A percentile compares a stretch with the other conserved stretches of the same genome.
phyloP scores from a whole-genome alignment of 2,888 invertebrate species.

The Dione juno region DNA sequence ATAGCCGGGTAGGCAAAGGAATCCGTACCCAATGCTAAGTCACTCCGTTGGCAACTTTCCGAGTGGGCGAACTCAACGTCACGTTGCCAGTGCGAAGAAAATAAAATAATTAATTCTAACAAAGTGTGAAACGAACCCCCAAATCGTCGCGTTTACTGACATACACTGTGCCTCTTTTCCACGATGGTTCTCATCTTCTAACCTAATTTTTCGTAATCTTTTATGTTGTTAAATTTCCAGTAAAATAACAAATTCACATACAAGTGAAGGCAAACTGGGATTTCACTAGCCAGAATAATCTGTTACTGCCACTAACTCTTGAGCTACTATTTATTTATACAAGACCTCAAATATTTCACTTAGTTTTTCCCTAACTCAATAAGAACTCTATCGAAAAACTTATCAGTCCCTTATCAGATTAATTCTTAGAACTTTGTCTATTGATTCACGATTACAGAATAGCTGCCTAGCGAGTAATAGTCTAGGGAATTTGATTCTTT shows the following conservation, averaged over 20 bases:
- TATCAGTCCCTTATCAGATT: constrained; percentile 31
- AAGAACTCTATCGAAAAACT: constrained; percentile 10
- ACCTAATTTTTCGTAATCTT: too few relatives aligned
- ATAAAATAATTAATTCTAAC: too few relatives aligned
- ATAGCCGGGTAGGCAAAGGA: too few relatives aligned
- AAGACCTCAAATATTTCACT: neutral
- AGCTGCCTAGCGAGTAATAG: constrained; percentile 60
- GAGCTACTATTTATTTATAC: neutral
- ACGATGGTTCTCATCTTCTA: too few relatives aligned
- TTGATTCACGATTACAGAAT: constrained; percentile 34
- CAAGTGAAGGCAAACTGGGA: neutral
- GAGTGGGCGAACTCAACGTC: too few relatives aligned
- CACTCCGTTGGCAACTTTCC: too few relatives aligned
- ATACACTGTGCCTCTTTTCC: too few relatives aligned
- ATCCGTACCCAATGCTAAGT: too few relatives aligned
- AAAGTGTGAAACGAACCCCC: too few relatives aligned
- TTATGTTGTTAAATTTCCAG: neutral
- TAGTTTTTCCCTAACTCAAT: constrained; percentile 3
- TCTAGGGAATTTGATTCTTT: constrained; percentile 62
- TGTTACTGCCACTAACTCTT: neutral
- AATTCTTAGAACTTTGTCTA: constrained; percentile 35
- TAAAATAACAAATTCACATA: neutral
- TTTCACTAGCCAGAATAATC: neutral
- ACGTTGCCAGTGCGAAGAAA: too few relatives aligned
- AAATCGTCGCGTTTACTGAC: too few relatives aligned